These are phyloP conservation scores for Actinia equina DNA, from an alignment of 64 coral and sea anemone genomes.

Conservation along the genomic window DNA sequence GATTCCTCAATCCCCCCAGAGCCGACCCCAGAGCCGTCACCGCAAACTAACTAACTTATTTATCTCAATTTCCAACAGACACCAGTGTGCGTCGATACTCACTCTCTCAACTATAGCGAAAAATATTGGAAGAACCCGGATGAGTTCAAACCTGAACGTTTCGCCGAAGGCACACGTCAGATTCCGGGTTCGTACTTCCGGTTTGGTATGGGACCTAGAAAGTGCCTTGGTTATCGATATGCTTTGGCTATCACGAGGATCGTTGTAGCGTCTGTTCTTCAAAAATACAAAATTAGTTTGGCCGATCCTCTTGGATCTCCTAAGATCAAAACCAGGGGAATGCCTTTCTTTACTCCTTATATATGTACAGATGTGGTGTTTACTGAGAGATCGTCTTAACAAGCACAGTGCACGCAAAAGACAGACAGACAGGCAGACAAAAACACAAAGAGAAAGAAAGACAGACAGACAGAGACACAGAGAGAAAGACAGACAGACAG, in stretches of 20 bases:
- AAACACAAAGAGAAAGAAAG: too few relatives aligned
- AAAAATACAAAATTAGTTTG: slow-evolving; percentile 53
- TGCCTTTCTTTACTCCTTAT: slow-evolving; percentile 78
- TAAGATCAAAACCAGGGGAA: slow-evolving; percentile 66
- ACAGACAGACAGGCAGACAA: too few relatives aligned
- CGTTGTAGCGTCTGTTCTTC: slow-evolving; percentile 57
- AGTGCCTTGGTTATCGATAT: slow-evolving; percentile 83
- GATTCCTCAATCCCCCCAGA: too few relatives aligned
- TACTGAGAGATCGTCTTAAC: background rate
- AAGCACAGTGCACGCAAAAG: background rate
- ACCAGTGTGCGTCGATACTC: slow-evolving; percentile 86
- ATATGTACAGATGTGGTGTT: slow-evolving; percentile 75
- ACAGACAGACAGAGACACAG: too few relatives aligned
- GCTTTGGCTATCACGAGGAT: slow-evolving; percentile 77
- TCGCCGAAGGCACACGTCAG: slow-evolving; percentile 38
- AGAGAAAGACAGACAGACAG: too few relatives aligned
- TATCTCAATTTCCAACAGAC: slow-evolving; percentile 38
- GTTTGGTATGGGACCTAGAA: slow-evolving; percentile 91
- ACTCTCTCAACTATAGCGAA: slow-evolving; percentile 76
- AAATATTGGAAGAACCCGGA: slow-evolving; percentile 83
- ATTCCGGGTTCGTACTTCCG: slow-evolving; percentile 75
- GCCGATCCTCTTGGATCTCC: slow-evolving; percentile 7
- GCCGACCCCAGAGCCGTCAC: too few relatives aligned
- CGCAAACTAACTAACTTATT: background rate
- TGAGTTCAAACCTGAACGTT: slow-evolving; percentile 73